A percentile compares a stretch with the other conserved stretches of the same genome.
Evolutionary conservation across 2,113 vertebrate species (phyloP).

Genomic region (Chroicocephalus ridibundus): DNA sequence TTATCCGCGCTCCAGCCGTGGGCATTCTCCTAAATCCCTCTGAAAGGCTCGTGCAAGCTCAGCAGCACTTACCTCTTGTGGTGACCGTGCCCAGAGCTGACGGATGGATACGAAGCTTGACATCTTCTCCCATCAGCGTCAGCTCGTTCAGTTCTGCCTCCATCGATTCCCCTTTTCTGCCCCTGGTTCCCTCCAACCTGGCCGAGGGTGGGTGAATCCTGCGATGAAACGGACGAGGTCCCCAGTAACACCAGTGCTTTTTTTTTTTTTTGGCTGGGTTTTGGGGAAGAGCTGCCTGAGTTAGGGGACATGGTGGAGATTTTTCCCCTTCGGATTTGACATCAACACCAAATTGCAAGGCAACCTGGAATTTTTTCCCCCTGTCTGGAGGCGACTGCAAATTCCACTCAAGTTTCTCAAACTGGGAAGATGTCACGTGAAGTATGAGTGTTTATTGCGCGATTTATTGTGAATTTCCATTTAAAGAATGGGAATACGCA

Average conservation of each 20-base stretch:
- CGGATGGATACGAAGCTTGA: background rate
- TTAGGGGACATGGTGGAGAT: fast-evolving
- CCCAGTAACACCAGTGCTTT: background rate
- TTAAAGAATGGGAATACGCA: background rate
- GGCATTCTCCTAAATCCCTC: background rate
- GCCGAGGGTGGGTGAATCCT: background rate
- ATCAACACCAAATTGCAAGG: background rate
- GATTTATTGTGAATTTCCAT: background rate
- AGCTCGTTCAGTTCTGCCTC: background rate
- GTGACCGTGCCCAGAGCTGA: background rate
- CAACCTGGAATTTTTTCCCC: background rate
- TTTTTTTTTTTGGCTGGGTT: background rate
- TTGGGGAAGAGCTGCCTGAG: background rate
- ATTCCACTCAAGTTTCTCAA: background rate
- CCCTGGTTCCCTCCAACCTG: background rate
- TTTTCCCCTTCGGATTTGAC: background rate
- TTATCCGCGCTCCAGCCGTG: fast-evolving
- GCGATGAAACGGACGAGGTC: background rate
- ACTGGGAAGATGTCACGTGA: background rate
- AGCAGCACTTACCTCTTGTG: background rate
- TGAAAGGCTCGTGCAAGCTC: background rate
- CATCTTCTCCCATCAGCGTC: background rate
- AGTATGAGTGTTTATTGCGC: background rate
- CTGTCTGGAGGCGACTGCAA: background rate
- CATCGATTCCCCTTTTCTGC: background rate